These are phyloP conservation scores for Desmodus rotundus DNA, from an alignment of 2,113 vertebrate genomes.

Conservation along the genomic window DNA sequence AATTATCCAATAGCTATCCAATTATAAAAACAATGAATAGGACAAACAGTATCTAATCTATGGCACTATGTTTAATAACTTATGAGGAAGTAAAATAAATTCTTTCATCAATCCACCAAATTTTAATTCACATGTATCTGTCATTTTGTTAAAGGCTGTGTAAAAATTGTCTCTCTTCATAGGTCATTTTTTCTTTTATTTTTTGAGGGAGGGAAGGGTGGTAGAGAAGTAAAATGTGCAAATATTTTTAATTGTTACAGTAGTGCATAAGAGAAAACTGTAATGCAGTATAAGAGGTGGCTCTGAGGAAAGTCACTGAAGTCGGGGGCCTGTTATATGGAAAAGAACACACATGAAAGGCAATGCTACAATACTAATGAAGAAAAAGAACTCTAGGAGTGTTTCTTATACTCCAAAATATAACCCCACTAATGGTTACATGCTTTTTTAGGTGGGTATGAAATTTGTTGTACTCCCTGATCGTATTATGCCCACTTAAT, in stretches of 20 bases:
- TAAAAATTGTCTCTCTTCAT: neutral
- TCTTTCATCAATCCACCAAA: neutral
- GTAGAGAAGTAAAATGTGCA: neutral
- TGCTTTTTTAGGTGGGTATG: neutral
- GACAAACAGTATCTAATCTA: neutral
- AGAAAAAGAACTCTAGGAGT: neutral
- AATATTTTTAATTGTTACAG: neutral
- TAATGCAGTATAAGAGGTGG: neutral
- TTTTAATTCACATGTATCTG: neutral
- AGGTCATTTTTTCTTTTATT: neutral
- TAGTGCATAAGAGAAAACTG: neutral
- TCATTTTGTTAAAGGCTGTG: neutral
- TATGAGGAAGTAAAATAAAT: neutral
- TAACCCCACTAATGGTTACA: neutral
- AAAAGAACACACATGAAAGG: neutral
- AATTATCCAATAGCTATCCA: neutral
- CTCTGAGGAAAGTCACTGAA: neutral
- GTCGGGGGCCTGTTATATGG: neutral
- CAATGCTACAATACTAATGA: neutral
- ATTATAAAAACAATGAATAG: neutral
- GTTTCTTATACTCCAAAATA: neutral
- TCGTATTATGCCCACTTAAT: neutral
- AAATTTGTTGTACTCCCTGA: neutral
- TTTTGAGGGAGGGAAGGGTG: neutral
- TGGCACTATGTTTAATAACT: neutral